A percentile compares a stretch with the other conserved stretches of the same genome.
Conservation (phyloP, 2,888 invertebrate species). For the Lepetodrilus schrolli region DNA sequence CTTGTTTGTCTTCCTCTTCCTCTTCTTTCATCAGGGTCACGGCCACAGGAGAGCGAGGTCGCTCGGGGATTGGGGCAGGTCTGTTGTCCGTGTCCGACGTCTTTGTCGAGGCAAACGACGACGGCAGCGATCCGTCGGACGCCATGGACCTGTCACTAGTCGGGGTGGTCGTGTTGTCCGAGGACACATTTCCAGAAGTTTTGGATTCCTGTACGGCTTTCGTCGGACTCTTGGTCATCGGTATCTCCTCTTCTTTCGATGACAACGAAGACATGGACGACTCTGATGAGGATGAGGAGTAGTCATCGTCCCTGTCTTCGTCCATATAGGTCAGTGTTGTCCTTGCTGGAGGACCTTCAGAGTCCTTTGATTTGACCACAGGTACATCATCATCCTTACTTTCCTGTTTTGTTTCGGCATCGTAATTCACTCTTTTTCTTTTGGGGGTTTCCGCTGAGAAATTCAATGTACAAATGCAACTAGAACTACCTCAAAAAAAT, state of each 20-base stretch:
- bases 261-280: neutral
- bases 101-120: neutral
- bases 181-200: neutral
- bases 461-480: too few relatives aligned
- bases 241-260: neutral
- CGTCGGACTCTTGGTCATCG: neutral
- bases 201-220: neutral
- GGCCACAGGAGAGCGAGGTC: constrained; percentile 14
- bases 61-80: neutral
- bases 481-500: too few relatives aligned
- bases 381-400: too few relatives aligned
- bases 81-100: neutral
- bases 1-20: constrained; percentile 31
- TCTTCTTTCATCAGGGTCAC: neutral
- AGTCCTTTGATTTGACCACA: too few relatives aligned
- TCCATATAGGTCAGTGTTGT: neutral
- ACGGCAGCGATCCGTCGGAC: neutral
- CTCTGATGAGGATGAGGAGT: neutral
- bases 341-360: neutral
- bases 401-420: too few relatives aligned
- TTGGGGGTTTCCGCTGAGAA: neutral
- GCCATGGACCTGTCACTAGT: neutral
- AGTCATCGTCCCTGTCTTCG: neutral
- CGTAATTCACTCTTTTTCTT: too few relatives aligned
- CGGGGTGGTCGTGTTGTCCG: neutral